Evolutionary conservation across 2,113 vertebrate species (phyloP).

Genomic region (Paedocypris sp.): DNA sequence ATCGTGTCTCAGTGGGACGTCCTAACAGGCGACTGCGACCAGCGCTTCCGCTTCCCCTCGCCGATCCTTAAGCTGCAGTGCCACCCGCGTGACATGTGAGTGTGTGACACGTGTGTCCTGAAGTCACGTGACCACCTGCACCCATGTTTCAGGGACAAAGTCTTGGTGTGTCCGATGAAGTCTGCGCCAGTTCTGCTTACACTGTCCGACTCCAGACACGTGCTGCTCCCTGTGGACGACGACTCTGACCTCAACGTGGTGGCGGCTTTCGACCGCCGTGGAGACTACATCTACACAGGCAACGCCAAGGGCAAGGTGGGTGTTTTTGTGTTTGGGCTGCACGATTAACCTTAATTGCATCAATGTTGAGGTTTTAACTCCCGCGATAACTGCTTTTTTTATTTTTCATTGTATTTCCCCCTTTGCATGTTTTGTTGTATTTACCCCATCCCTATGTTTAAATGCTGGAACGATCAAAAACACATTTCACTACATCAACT

Average conservation of each 20-base stretch:
- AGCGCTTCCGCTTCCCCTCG: conserved; percentile 91
- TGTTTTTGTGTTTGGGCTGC: too few relatives aligned
- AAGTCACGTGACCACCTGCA: not conserved
- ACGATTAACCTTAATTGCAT: too few relatives aligned
- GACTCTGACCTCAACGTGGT: conserved; percentile 96
- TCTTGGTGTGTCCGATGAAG: conserved; percentile 98
- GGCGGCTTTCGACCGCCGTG: conserved; percentile 91
- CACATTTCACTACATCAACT: too few relatives aligned
- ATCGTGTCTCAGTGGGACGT: conserved; percentile 98
- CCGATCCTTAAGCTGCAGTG: conserved; percentile 94
- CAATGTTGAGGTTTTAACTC: too few relatives aligned
- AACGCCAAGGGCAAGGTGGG: conserved; percentile 99
- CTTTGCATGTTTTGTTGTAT: too few relatives aligned
- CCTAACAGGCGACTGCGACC: conserved; percentile 91
- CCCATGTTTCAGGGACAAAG: conserved; percentile 72
- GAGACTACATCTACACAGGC: conserved; percentile 94
- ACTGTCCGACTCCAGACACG: conserved; percentile 89
- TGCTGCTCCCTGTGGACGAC: conserved; percentile 92
- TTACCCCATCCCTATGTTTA: too few relatives aligned
- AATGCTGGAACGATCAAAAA: too few relatives aligned
- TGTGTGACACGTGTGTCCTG: not conserved
- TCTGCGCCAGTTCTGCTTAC: conserved; percentile 91
- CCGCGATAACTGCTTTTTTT: too few relatives aligned
- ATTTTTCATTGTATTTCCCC: too few relatives aligned
- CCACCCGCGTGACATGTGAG: conserved; percentile 93